A percentile compares a stretch with the other conserved stretches of the same genome.
Conservation (phyloP, 2,888 invertebrate genomes). For the Hydropsyche betteni region DNA sequence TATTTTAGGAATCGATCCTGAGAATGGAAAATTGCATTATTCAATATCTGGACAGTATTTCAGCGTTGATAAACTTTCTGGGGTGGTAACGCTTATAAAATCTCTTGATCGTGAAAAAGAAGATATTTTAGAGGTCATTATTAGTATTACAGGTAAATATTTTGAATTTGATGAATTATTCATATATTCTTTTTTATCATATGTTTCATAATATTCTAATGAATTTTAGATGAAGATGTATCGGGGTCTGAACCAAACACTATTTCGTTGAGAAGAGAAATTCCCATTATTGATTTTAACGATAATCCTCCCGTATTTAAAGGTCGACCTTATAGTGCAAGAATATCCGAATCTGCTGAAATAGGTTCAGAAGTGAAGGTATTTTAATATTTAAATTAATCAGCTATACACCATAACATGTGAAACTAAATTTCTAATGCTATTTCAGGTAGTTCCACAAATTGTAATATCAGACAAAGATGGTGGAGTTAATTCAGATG, state of each 20-base stretch:
- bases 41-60: constrained; percentile 85
- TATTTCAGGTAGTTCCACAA: constrained; percentile 61
- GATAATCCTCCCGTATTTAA: constrained; percentile 82
- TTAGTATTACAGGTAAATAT: constrained; percentile 78
- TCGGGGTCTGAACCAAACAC: constrained; percentile 80
- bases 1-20: constrained; percentile 74
- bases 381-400: constrained; percentile 9
- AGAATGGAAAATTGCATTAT: constrained; percentile 76
- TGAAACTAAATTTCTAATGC: background rate
- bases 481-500: constrained; percentile 76
- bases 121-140: constrained; percentile 78
- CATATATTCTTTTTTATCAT: background rate
- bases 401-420: background rate
- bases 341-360: constrained; percentile 73
- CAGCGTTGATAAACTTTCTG: constrained; percentile 78
- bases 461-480: constrained; percentile 78
- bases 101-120: constrained; percentile 77
- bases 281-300: constrained; percentile 80
- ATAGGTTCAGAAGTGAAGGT: constrained; percentile 72
- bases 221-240: constrained; percentile 70
- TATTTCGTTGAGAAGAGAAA: constrained; percentile 78
- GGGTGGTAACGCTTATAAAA: constrained; percentile 77
- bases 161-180: background rate
- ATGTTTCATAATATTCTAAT: background rate
- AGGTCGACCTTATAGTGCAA: constrained; percentile 77